Percentiles rank a stretch among this genome's conserved stretches.
phyloP scores from a whole-genome alignment of 2,113 vertebrate species.

The Corythornis vintsioides region DNA sequence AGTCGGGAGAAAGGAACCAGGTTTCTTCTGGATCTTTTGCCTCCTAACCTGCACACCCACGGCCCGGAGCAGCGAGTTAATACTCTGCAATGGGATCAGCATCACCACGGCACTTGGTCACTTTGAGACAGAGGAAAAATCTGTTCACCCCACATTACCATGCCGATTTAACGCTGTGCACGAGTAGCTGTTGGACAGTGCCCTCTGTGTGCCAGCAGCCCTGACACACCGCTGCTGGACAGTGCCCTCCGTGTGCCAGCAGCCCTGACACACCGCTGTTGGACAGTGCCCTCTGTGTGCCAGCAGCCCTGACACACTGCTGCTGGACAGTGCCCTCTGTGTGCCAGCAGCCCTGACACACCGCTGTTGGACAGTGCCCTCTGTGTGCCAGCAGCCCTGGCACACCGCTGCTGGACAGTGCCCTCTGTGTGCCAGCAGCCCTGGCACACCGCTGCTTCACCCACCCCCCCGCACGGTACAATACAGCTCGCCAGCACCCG shows the following conservation, averaged over 20 bases:
- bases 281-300: too few species aligned
- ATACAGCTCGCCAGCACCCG: not conserved
- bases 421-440: not conserved
- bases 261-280: too few species aligned
- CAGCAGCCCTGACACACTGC: too few species aligned
- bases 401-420: too few species aligned
- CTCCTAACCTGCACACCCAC: not conserved
- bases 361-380: too few species aligned
- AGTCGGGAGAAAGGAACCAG: not conserved
- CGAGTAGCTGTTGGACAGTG: not conserved
- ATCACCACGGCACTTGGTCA: accelerated
- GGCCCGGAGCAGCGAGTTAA: not conserved
- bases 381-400: too few species aligned
- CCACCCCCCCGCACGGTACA: not conserved
- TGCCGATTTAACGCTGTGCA: not conserved
- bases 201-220: not conserved
- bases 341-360: too few species aligned
- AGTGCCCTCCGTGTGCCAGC: too few species aligned
- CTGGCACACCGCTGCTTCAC: not conserved
- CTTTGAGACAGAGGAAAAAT: not conserved
- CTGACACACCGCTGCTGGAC: not conserved
- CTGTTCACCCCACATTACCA: not conserved
- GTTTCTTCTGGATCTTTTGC: not conserved
- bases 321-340: too few species aligned
- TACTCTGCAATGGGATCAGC: too few species aligned